Evolutionary conservation across 2,113 vertebrate genomes (phyloP).

Genomic region (Capra hircus): DNA sequence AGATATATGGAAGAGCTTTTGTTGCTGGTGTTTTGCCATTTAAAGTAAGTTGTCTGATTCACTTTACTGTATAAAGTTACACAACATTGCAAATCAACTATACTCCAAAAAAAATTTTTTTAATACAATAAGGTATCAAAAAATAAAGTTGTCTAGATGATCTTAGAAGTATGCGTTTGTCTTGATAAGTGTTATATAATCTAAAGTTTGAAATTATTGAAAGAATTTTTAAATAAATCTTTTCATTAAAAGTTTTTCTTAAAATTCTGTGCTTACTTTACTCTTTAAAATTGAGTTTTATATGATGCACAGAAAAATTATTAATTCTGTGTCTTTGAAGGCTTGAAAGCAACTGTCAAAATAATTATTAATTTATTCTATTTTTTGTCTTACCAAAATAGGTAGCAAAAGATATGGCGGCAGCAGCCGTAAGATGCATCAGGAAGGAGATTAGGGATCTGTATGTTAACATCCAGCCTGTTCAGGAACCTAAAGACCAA

Average conservation of each 20-base stretch:
- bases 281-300: conserved; percentile 2
- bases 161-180: background rate
- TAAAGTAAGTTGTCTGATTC: conserved; percentile 83
- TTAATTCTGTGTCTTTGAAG: background rate
- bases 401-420: conserved; percentile 94
- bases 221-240: background rate
- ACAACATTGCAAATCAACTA: background rate
- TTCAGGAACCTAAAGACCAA: conserved; percentile 90
- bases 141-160: conserved; percentile 48
- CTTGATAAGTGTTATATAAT: background rate
- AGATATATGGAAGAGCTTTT: conserved; percentile 94
- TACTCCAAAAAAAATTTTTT: background rate
- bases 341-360: background rate
- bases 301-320: background rate
- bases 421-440: conserved; percentile 92
- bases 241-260: background rate
- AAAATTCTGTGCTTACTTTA: background rate
- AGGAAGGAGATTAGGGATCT: conserved; percentile 95
- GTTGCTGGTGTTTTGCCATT: conserved; percentile 94
- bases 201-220: background rate
- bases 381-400: conserved; percentile 71
- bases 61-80: background rate
- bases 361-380: background rate
- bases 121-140: background rate
- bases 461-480: conserved; percentile 90